These are phyloP conservation scores for Amaurobius ferox DNA, from an alignment of 2,888 invertebrate species.

Conservation along the genomic window DNA sequence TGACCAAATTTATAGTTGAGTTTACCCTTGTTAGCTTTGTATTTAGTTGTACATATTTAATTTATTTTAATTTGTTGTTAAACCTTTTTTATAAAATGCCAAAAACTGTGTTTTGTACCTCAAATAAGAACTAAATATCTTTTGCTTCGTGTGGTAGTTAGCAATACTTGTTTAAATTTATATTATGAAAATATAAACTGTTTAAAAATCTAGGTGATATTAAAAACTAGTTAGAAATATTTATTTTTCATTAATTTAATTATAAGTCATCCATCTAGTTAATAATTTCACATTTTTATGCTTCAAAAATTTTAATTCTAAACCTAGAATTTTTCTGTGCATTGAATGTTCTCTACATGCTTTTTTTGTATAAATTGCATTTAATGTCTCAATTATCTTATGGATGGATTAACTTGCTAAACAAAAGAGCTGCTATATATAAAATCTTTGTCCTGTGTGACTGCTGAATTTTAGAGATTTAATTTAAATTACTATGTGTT, in stretches of 20 bases:
- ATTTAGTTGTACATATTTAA: conserved; percentile 4
- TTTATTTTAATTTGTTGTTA: not conserved
- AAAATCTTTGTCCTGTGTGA: not conserved
- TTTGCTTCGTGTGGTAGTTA: conserved; percentile 5
- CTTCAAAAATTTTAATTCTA: no score
- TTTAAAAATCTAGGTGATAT: no score
- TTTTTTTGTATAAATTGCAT: no score
- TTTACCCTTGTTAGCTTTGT: not conserved
- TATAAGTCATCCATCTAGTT: no score
- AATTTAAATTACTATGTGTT: not conserved
- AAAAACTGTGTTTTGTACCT: not conserved
- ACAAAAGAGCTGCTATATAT: not conserved
- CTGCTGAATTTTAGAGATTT: not conserved
- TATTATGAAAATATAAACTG: no score
- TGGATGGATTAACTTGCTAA: not conserved
- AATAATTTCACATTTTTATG: no score
- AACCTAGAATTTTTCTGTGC: no score
- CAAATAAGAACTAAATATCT: not conserved
- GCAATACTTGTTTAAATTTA: not conserved
- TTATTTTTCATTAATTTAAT: no score
- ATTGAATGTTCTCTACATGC: no score
- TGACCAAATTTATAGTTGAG: not conserved
- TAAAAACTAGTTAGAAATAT: no score
- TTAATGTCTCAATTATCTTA: not conserved
- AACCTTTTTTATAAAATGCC: not conserved